These are phyloP conservation scores for Protula sp. DNA, from an alignment of 2,888 invertebrate genomes.

Conservation along the genomic window DNA sequence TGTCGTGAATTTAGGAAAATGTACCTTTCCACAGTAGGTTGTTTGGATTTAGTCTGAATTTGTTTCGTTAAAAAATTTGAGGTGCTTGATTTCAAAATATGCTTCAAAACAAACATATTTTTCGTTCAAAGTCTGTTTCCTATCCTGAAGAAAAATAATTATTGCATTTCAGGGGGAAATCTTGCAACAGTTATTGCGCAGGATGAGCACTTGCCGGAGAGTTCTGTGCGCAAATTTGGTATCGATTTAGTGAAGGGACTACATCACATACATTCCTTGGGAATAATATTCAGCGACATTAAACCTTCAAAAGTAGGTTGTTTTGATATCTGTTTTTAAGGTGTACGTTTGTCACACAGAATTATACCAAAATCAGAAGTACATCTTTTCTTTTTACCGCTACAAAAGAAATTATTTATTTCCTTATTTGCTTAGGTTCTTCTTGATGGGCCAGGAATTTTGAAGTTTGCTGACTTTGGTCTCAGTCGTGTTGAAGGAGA, in stretches of 20 bases:
- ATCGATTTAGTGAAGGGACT: constrained; percentile 48
- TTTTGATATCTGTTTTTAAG: not conserved
- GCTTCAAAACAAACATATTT: no score
- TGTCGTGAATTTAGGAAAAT: not conserved
- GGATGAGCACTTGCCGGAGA: constrained; percentile 51
- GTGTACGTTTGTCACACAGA: no score
- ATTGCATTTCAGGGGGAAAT: constrained; percentile 39
- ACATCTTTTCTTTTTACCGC: no score
- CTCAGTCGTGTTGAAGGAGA: constrained; percentile 51
- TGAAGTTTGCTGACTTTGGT: constrained; percentile 53
- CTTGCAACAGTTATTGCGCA: constrained; percentile 47
- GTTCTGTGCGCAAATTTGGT: constrained; percentile 46
- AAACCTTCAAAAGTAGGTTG: constrained; percentile 47
- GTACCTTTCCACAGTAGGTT: not conserved
- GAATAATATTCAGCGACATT: constrained; percentile 52
- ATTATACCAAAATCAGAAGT: no score
- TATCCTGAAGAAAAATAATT: no score
- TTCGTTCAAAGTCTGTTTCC: no score
- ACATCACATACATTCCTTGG: constrained; percentile 52
- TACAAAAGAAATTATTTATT: no score
- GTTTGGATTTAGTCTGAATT: not conserved
- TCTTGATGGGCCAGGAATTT: constrained; percentile 48
- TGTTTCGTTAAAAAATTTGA: no score
- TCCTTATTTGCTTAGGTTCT: constrained; percentile 42
- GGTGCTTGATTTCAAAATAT: no score